Percentiles rank a stretch among this genome's conserved stretches.
Conservation (phyloP, 92 coral and sea anemone genomes). For the Anthopleura xanthogrammica region DNA sequence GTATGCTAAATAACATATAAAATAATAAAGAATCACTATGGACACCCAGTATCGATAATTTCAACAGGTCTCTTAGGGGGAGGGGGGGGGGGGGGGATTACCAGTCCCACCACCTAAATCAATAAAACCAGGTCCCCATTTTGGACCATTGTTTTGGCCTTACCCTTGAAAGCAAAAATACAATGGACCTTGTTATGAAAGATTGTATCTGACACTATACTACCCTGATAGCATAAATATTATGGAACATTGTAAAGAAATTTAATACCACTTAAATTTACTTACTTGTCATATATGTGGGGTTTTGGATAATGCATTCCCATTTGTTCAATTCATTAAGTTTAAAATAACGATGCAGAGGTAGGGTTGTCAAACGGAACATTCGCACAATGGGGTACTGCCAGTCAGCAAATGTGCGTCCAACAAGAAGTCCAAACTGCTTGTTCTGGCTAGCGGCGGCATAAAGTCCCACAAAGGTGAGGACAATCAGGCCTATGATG, state of each 20-base stretch:
- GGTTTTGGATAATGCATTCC: slow-evolving; percentile 81
- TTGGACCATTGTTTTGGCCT: too few species aligned
- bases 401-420: slow-evolving; percentile 57
- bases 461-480: slow-evolving; percentile 1
- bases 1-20: too few species aligned
- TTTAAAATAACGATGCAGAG: slow-evolving; percentile 58
- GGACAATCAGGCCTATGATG: neutral
- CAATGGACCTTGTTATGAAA: too few species aligned
- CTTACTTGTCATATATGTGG: slow-evolving; percentile 60
- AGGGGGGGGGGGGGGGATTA: too few species aligned
- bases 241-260: neutral
- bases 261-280: neutral
- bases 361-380: slow-evolving; percentile 53
- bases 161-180: too few species aligned
- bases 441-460: slow-evolving; percentile 33
- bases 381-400: slow-evolving; percentile 67
- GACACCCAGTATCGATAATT: too few species aligned
- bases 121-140: too few species aligned
- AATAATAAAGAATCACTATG: too few species aligned
- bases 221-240: too few species aligned
- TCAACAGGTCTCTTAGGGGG: too few species aligned
- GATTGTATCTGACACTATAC: too few species aligned
- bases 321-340: slow-evolving; percentile 46
- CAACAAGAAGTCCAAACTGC: slow-evolving; percentile 43
- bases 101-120: too few species aligned